Evolutionary conservation across 2,888 invertebrate species (phyloP).

Genomic region (Noctua comes): DNA sequence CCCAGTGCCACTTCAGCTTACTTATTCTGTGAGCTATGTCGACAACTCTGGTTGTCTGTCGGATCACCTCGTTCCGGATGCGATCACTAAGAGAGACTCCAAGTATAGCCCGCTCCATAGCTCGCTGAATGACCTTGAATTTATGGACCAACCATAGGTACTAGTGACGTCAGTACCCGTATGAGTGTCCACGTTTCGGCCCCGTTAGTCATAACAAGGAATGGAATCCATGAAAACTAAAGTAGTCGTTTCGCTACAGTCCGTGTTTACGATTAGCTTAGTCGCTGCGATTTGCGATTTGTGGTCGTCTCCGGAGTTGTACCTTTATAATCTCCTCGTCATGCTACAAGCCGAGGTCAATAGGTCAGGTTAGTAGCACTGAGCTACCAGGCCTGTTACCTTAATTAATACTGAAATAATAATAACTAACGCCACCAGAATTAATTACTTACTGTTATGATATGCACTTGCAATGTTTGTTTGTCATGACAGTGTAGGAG

Average conservation of each 20-base stretch:
- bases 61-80: too few relatives aligned
- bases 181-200: too few relatives aligned
- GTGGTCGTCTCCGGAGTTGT: background rate
- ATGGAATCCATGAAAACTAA: background rate
- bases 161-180: too few relatives aligned
- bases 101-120: too few relatives aligned
- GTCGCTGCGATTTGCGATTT: background rate
- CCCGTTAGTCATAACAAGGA: background rate
- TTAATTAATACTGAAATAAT: constrained; percentile 52
- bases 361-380: constrained; percentile 38
- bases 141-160: too few relatives aligned
- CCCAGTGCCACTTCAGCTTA: too few relatives aligned
- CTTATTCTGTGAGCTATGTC: too few relatives aligned
- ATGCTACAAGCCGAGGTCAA: constrained; percentile 22
- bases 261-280: background rate
- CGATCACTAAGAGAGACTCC: too few relatives aligned
- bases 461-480: constrained; percentile 45
- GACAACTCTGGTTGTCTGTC: too few relatives aligned
- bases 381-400: constrained; percentile 21
- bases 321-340: constrained; percentile 5
- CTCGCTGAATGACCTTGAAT: too few relatives aligned
- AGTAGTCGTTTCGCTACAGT: background rate
- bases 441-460: constrained; percentile 42
- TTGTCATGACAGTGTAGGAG: background rate
- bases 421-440: constrained; percentile 23